Evolutionary conservation across 2,113 vertebrate genomes (phyloP).

Genomic region (Eretmochelys imbricata): DNA sequence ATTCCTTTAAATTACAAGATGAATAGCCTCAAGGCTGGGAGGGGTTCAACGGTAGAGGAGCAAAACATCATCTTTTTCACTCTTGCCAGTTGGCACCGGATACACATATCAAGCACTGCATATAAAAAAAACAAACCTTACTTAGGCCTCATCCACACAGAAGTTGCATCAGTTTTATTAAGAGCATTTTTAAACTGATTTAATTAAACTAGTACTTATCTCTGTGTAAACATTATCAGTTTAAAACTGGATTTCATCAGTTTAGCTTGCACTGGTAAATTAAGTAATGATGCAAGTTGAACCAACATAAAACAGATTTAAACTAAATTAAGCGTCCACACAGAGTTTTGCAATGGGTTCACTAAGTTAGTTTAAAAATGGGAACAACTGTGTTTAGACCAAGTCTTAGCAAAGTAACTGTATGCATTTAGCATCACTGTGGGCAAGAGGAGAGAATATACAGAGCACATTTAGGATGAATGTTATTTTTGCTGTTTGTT

Average conservation of each 20-base stretch:
- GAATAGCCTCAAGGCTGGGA: not conserved
- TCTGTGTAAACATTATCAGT: fast-evolving
- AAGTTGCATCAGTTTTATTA: not conserved
- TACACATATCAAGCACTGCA: not conserved
- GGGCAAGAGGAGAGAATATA: not conserved
- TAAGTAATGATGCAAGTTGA: not conserved
- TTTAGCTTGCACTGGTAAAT: not conserved
- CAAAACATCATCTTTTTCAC: not conserved
- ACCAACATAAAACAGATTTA: not conserved
- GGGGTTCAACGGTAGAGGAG: not conserved
- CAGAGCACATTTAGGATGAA: not conserved
- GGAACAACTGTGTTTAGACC: not conserved
- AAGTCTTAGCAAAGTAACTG: not conserved
- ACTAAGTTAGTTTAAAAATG: not conserved
- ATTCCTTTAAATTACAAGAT: not conserved
- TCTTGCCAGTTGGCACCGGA: not conserved
- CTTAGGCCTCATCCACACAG: not conserved
- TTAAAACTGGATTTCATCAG: not conserved
- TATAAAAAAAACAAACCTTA: not conserved
- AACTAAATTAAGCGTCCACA: not conserved
- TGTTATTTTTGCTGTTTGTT: not conserved
- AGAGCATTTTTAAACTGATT: not conserved
- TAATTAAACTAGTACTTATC: not conserved
- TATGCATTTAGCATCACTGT: not conserved
- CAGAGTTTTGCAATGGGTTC: not conserved